Conservation (phyloP, 2,888 invertebrate species). For the Bhutanitis thaidina region DNA sequence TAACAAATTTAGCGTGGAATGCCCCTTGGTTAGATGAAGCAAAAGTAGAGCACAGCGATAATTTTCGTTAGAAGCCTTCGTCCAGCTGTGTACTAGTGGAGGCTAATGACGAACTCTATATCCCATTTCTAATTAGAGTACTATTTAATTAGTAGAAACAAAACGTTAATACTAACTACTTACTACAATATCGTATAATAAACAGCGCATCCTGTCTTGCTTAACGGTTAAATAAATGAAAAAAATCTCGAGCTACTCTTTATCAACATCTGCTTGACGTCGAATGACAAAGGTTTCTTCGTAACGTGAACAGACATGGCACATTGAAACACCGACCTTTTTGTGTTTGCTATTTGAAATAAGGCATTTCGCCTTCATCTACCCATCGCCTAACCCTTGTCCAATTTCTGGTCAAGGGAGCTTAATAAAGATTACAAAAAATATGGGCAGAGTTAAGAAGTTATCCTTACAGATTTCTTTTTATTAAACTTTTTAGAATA, state of each 20-base stretch:
- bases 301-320: conserved; percentile 9
- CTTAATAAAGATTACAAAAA: conserved; percentile 9
- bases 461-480: no score
- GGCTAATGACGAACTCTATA: no score
- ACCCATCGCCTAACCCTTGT: conserved; percentile 9
- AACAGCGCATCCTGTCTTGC: no score
- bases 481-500: neutral
- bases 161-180: no score
- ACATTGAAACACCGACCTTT: conserved; percentile 18
- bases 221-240: conserved; percentile 2
- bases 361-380: conserved; percentile 15
- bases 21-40: no score
- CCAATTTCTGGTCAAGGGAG: conserved; percentile 5
- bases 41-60: no score
- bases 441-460: neutral
- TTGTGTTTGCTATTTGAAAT: conserved; percentile 16
- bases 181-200: no score
- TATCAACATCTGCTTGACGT: conserved; percentile 6
- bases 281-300: conserved; percentile 13
- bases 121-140: no score
- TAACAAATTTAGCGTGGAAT: no score
- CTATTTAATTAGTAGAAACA: no score
- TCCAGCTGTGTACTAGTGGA: no score
- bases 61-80: no score
- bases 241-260: neutral